Base-by-base conservation (phyloP, 2,888 invertebrate genomes). In the Mesochorus sp. region DNA sequence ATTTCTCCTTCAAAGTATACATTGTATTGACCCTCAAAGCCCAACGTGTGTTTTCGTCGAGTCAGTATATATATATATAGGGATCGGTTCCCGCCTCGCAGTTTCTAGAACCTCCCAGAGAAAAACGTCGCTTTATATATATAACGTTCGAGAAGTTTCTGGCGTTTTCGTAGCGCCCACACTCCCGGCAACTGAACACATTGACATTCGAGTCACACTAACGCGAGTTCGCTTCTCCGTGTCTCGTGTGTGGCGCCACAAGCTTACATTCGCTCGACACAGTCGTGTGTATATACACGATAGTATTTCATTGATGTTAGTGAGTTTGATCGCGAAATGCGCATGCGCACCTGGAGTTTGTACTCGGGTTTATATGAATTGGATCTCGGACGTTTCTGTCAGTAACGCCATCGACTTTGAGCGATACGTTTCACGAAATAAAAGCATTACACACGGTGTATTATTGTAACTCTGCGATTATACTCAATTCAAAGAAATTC, bases 341-440 rank as follows among this genome's bases (percentile, higher is more conserved):
- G 70, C 70, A 70, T 21, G 59, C 66, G 42, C 59, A 61, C 28
- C 44, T 17, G 42, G 74, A 66, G 53, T 75, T 67, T 37, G 74
- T 39, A 57, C 57, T 61, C 53, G 66, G n/a, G n/a, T 42, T 61
- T 80, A 79, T 82, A 82, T 77, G 64, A 75, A 67, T 75, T 70
- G 53, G 49, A 26, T 51, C 53, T 55, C 62, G 44, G 5, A 39
- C 68, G 77, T 61, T 55, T 68, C 77, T 75, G 80, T 80, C 80
- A 82, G 81, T 82, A 77, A 73, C 77, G 70, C 76, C 70, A 79
- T 79, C 70, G 81, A 79, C 80, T 75, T 49, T 24, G 66, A 51
- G 71, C 44, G 59, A 57, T 57, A 59, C 57, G 55, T 39, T 51
- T 55, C 61, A 21, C 26, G 44, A 34, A 49, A 19, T 37, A 28